Evolutionary conservation across 2,797 vertebrate species (phyloP), one percentile per base, ranked within the genome.

Genomic region (Antennarius maculatus): DNA sequence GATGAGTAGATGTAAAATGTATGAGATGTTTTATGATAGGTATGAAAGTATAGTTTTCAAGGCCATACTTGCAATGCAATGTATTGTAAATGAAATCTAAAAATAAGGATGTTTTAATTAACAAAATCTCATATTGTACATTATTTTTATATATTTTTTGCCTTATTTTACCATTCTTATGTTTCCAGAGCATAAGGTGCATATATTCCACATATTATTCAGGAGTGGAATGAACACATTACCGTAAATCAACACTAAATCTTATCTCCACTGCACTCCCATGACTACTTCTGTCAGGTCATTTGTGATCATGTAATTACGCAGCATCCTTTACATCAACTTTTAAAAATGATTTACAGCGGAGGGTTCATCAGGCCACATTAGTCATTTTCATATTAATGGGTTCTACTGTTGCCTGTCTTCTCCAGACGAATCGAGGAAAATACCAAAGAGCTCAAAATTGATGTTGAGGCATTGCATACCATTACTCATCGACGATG

Each of bases 261-360:
- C 66, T 45, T 57, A 43, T 84, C 77, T 63, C 54, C 59, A 23
- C n/a, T 62, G 61, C 64, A 48, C 71, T 82, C 54, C 82, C 66
- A 64, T 80, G 74, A 84, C 80, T 77, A 41, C 7, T 72, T 86
- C 68, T 85, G 73, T 76, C 80, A 69, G 77, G 83, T 84, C 79
- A 64, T 83, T 87, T 85, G 72, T 80, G 83, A 86, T 87, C 73
- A 71, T 83, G 77, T 87, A 86, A 88, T 89, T 87, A 74, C 72
- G 41, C 66, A 27, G 65, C 39, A 39, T 80, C 69, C 65, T 57
- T 69, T 50, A 48, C 76, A 66, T 88, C 83, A 84, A 84, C 53
- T 84, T 85, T 89, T 86, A 78, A 62, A 73, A 76, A 81, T 87
- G 84, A 89, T 88, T 90, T 90, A 88, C 82, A 86, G 78, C 74